Evolutionary conservation across 2,888 invertebrate genomes (phyloP), one percentile per base, ranked within the genome.

Genomic region (Hypomecis atomaria): DNA sequence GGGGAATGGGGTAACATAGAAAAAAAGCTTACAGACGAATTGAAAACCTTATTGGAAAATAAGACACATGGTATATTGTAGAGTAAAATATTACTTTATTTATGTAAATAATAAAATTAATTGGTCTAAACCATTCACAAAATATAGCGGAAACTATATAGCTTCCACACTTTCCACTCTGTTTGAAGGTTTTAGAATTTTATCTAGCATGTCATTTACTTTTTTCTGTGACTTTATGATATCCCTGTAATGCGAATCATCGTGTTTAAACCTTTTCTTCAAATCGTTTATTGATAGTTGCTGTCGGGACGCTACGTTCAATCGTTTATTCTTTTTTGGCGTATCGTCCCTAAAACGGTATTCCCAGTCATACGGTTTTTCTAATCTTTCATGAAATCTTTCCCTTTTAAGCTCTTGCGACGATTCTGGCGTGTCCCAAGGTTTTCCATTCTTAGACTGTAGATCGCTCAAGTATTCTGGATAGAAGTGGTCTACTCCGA

Each of bases 201-300:
- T 84, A 62, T 88, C 88, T 6, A 92, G 69, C 83, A 92, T 89
- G 44, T 85, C 86, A 11, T 88, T 91, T 0, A 92, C 91, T 71
- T 88, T 90, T 69, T 90, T 83, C 67, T 92, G 92, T 0, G 88
- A 86, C 61, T 86, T 85, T 9, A 92, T 58, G 61, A 92, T 88
- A 62, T 87, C 86, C 6, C 72, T 81, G 44, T 90, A 90, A 71
- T 86, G 87, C 1, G 79, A 72, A 54, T 89, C 89, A 54, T 88
- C 85, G 34, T 79, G 84, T 9, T 67, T 72, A 1, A 71, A 42
- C 1, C 72, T 72, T 52, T 75, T 78, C 53, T 82, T 85, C 10
- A 75, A 66, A 3, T 77, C 71, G 40, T 69, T 72, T n/a, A 89
- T 42, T 0, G 90, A 81, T 57, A 78, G 64, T 61, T 87, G 88